These are phyloP conservation scores for Agrochola lota DNA, from an alignment of 2,888 invertebrate genomes.

Conservation along the genomic window DNA sequence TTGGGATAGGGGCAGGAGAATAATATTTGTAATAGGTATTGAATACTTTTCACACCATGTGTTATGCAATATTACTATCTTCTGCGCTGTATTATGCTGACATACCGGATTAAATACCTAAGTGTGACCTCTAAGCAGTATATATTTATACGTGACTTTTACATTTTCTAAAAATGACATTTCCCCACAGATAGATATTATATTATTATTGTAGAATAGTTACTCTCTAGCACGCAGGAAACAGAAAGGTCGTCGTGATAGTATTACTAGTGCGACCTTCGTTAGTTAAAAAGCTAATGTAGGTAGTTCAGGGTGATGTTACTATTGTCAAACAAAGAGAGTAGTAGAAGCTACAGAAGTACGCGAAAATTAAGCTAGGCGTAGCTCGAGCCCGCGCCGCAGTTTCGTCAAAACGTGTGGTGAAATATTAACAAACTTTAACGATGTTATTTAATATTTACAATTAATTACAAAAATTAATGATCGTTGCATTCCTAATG, in stretches of 20 bases:
- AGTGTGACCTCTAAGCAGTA: neutral
- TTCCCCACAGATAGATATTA: constrained; percentile 11
- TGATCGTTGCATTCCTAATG: too few species aligned
- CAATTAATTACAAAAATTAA: too few species aligned
- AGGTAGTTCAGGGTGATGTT: neutral
- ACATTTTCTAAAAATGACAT: constrained; percentile 17
- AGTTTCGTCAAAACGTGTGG: too few species aligned
- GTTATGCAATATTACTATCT: neutral
- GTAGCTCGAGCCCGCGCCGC: too few species aligned
- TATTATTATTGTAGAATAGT: neutral
- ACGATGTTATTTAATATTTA: too few species aligned
- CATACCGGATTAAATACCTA: neutral
- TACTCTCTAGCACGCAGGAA: constrained; percentile 11
- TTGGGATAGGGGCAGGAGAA: too few species aligned
- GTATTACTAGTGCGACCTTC: neutral
- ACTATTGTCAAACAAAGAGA: neutral
- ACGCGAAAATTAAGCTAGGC: too few species aligned
- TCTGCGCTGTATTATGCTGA: constrained; percentile 8
- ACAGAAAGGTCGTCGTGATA: neutral
- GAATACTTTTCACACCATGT: too few species aligned
- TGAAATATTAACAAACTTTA: too few species aligned
- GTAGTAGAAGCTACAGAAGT: neutral
- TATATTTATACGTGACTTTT: constrained; percentile 38
- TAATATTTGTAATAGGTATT: too few species aligned
- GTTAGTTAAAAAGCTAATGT: neutral